These are phyloP conservation scores for Herpailurus yagouaroundi DNA, from an alignment of 2,113 vertebrate genomes.

Conservation along the genomic window DNA sequence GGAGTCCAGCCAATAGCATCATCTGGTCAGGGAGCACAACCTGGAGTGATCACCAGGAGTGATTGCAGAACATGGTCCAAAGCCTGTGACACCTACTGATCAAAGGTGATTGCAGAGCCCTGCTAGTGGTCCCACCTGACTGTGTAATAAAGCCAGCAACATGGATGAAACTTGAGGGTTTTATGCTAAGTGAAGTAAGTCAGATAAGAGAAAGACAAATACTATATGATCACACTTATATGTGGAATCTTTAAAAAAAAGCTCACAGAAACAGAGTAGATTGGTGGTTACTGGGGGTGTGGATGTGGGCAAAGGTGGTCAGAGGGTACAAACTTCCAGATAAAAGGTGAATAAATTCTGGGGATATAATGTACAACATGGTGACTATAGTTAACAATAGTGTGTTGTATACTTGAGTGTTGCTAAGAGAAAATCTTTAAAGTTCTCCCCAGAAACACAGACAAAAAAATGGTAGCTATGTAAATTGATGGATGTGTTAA, in stretches of 20 bases:
- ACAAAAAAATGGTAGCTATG: too few species aligned
- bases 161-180: too few species aligned
- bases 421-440: too few species aligned
- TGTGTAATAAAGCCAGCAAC: too few species aligned
- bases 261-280: not conserved
- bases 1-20: not conserved
- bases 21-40: not conserved
- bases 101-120: not conserved
- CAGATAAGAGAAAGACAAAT: too few species aligned
- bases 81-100: not conserved
- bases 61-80: not conserved
- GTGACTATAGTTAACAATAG: not conserved
- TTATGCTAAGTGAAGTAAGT: too few species aligned
- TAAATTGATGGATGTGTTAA: too few species aligned
- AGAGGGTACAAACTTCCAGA: not conserved
- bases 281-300: not conserved
- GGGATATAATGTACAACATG: not conserved
- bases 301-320: not conserved
- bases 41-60: not conserved
- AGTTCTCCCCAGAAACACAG: too few species aligned
- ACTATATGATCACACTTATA: not conserved
- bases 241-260: not conserved
- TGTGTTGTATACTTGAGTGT: too few species aligned
- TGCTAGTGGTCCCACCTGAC: too few species aligned
- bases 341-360: not conserved